Evolutionary conservation across 2,797 vertebrate species (phyloP).

Genomic region (Sternarchorhynchus goeldii): DNA sequence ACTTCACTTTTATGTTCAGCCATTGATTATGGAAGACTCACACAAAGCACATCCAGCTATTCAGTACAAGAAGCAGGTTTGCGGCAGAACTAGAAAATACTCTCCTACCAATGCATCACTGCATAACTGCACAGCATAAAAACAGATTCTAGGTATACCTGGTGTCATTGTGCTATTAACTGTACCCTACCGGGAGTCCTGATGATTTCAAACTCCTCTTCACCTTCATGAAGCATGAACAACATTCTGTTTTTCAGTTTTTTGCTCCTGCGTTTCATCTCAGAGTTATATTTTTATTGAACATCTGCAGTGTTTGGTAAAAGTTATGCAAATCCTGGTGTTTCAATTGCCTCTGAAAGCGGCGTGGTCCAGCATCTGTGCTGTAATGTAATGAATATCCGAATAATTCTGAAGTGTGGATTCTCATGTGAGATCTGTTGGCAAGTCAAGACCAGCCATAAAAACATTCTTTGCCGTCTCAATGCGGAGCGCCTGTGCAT

Average conservation of each 20-base stretch:
- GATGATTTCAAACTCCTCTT: not conserved
- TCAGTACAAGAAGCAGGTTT: not conserved
- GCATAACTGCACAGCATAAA: not conserved
- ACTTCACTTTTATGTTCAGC: slow-evolving; percentile 22
- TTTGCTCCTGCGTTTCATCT: not conserved
- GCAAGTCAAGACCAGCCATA: too few relatives aligned
- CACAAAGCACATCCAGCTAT: slow-evolving; percentile 12
- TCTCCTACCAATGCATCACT: not conserved
- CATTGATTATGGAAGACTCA: slow-evolving; percentile 29
- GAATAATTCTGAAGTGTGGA: not conserved
- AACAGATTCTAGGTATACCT: not conserved
- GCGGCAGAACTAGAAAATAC: slow-evolving; percentile 20
- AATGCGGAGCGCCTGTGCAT: too few relatives aligned
- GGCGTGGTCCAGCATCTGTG: not conserved
- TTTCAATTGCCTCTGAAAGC: not conserved
- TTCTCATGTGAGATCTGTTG: not conserved
- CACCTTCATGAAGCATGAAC: not conserved
- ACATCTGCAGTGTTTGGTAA: not conserved
- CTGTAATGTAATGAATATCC: not conserved
- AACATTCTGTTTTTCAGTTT: not conserved
- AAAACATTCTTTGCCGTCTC: too few relatives aligned
- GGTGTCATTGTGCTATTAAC: not conserved
- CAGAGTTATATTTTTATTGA: not conserved
- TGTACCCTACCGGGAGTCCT: not conserved
- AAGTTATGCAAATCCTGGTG: not conserved